Base-by-base conservation (phyloP, 2,888 invertebrate species). In the Pogonocherus hispidulus region DNA sequence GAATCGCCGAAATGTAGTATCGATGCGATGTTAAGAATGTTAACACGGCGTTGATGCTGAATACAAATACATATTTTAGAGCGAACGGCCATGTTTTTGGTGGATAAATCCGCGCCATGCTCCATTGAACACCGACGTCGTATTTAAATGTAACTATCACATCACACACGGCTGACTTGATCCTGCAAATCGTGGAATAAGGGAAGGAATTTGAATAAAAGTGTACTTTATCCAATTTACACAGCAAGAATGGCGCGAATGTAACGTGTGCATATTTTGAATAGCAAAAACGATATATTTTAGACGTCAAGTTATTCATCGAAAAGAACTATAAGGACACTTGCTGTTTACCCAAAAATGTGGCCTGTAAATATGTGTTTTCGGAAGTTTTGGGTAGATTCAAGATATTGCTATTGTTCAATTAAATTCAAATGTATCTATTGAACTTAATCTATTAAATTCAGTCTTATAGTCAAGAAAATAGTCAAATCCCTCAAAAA, bases 31-130 rank as follows among this genome's bases (percentile, higher is more conserved):
- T 70, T 72, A 70, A 70, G 68, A 77, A 82, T 78, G 82, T 81
- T 83, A 82, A 82, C 78, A 74, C 77, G 74, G 79, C 75, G 80
- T 81, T 67, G 78, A 81, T 79, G 79, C 80, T 81, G 83, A 81
- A 83, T 83, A 83, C 82, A 83, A 83, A 83, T 83, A 81, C 80
- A 81, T 81, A 74, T 82, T 80, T 82, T 79, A 79, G 75, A 66
- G 69, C 70, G 69, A 79, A 78, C 74, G 72, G 71, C 71, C 77
- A 75, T 77, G 77, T 79, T 79, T 27, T 79, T 71, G 75, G 76
- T 71, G 62, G 67, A 81, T 80, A 81, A 80, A 81, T 80, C 77
- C 78, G 67, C 56, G 68, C 66, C 76, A 73, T 78, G 79, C 78
- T 72, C 80, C 81, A 82, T 82, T 82, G 80, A 81, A 76, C 81